Conservation (phyloP, 2,888 invertebrate genomes). For the Chesias legatella region DNA sequence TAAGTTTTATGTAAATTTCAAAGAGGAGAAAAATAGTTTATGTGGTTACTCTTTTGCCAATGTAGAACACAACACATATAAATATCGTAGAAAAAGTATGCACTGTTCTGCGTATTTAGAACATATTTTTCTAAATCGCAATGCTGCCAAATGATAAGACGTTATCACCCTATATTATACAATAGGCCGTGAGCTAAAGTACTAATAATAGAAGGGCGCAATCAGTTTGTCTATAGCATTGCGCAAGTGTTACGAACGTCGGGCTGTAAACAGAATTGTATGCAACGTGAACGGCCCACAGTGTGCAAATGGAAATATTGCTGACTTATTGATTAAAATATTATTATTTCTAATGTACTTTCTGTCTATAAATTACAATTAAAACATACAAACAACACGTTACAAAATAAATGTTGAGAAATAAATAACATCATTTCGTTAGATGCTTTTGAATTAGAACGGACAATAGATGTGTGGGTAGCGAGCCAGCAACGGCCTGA, state of each 20-base stretch:
- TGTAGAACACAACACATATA: no score
- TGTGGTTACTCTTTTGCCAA: no score
- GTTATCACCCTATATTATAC: slow-evolving; percentile 23
- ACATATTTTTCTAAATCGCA: slow-evolving; percentile 15
- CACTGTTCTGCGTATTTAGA: slow-evolving; percentile 3
- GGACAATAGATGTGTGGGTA: slow-evolving; percentile 45
- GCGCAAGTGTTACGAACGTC: slow-evolving; percentile 40
- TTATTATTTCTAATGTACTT: slow-evolving; percentile 30
- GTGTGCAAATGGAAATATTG: slow-evolving; percentile 35
- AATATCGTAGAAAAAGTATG: no score
- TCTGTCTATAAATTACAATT: slow-evolving; percentile 30
- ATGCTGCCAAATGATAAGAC: slow-evolving; percentile 39
- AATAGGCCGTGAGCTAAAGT: slow-evolving; percentile 37
- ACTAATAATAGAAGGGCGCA: slow-evolving; percentile 50
- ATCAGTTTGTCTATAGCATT: slow-evolving; percentile 42
- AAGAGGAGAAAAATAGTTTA: no score
- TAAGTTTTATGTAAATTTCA: no score
- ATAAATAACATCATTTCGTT: slow-evolving; percentile 40
- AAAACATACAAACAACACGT: no score
- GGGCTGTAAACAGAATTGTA: slow-evolving; percentile 54
- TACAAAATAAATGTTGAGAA: slow-evolving; percentile 45
- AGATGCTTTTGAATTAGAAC: slow-evolving; percentile 37
- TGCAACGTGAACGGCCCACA: slow-evolving; percentile 44
- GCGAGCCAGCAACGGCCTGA: slow-evolving; percentile 38
- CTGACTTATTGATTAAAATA: slow-evolving; percentile 22